A percentile compares a stretch with the other conserved stretches of the same genome.
Conservation (phyloP, 2,888 invertebrate species). For the Ptychoptera contaminata region DNA sequence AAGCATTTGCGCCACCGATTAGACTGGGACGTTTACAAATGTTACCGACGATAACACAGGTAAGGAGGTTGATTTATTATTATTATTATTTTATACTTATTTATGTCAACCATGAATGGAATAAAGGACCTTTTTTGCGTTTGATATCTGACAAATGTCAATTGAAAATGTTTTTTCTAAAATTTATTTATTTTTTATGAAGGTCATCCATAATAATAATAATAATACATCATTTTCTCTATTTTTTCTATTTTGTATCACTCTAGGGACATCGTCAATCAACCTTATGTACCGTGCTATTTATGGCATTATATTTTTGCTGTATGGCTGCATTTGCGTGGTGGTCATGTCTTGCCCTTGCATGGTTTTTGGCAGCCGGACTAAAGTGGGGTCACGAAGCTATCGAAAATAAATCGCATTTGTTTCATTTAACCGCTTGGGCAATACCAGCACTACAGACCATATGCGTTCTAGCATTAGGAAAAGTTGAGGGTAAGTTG, state of each 20-base stretch:
- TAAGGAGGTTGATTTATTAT: conserved; percentile 32
- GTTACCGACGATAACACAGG: conserved; percentile 76
- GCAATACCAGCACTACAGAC: conserved; percentile 92
- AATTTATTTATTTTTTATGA: conserved; percentile 9
- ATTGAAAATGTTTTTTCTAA: conserved; percentile 1
- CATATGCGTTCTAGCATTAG: conserved; percentile 86
- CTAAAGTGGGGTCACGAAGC: conserved; percentile 98
- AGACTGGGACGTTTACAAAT: conserved; percentile 55
- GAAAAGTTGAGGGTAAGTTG: conserved; percentile 80
- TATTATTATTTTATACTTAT: neutral
- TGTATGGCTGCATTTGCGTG: conserved; percentile 94
- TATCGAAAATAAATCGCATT: conserved; percentile 91
- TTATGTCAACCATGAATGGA: too few species aligned
- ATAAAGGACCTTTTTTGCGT: neutral
- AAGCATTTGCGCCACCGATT: conserved; percentile 57
- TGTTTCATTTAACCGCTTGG: conserved; percentile 97
- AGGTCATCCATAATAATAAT: neutral
- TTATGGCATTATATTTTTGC: conserved; percentile 93
- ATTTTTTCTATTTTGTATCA: conserved; percentile 8
- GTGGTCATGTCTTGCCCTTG: conserved; percentile 93
- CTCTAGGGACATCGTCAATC: conserved; percentile 29
- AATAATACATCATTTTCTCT: neutral
- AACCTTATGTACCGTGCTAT: conserved; percentile 72
- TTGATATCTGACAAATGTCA: neutral
- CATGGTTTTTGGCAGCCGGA: conserved; percentile 93